phyloP scores from a whole-genome alignment of 2,888 invertebrate species.

The Drosophila phalerata region DNA sequence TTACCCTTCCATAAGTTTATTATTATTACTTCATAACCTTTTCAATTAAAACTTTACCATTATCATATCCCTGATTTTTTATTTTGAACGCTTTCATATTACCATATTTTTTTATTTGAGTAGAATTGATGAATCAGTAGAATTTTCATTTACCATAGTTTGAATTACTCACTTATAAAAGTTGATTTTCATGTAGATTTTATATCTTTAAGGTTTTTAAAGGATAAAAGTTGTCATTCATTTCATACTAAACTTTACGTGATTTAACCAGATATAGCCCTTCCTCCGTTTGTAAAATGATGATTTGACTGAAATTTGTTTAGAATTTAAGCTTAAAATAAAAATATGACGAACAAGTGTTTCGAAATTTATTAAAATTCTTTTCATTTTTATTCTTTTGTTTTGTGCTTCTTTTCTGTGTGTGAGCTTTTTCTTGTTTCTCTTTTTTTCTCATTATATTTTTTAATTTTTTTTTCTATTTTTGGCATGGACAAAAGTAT shows the following conservation, averaged over 20 bases:
- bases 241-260: background rate
- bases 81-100: no score
- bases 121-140: background rate
- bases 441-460: conserved; percentile 27
- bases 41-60: no score
- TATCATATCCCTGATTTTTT: no score
- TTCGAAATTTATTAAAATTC: conserved; percentile 68
- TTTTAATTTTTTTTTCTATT: conserved; percentile 27
- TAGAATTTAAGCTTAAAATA: conserved; percentile 70
- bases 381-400: conserved; percentile 46
- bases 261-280: conserved; percentile 5
- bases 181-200: background rate
- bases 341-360: conserved; percentile 70
- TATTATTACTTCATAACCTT: no score
- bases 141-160: background rate
- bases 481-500: conserved; percentile 39
- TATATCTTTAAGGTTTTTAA: background rate
- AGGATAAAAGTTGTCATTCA: background rate
- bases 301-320: conserved; percentile 64
- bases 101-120: no score
- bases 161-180: background rate
- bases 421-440: conserved; percentile 50
- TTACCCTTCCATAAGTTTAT: no score
- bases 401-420: conserved; percentile 62
- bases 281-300: conserved; percentile 54